Evolutionary conservation across 2,797 vertebrate genomes (phyloP), one percentile per base, ranked within the genome.

Genomic region (Silurus aristotelis): DNA sequence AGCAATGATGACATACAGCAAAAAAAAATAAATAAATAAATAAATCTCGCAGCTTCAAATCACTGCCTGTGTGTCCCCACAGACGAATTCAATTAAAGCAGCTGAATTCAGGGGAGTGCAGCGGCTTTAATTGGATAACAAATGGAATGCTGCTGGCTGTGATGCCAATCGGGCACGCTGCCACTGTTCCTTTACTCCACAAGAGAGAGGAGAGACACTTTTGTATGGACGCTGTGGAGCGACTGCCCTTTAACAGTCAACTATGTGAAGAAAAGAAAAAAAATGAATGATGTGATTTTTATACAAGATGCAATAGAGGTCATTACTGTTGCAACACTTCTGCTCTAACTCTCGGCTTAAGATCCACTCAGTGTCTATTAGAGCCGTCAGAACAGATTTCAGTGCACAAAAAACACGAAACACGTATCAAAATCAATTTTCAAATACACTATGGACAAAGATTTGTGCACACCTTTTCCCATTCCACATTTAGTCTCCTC

Each of bases 21-120:
- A 78, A 83, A 52, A 52, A 52, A 52, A 52, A 52, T 2, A 52
- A 52, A 52, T 3, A 52, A 52, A 10, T 7, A 52, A 52, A 79
- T 85, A 78, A 72, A 80, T 43, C 80, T 58, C 68, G n/a, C 15
- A 68, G 70, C 80, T 83, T 82, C 80, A 86, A 83, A 84, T 64
- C 12, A 27, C 58, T 55, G 78, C 66, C 84, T 79, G 86, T 66
- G 48, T 27, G 64, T 67, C 79, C 67, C 19, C 56, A 83, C 84
- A 83, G 82, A 84, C 85, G 43, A 56, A 83, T 88, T 86, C 88
- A 88, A 90, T 89, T 89, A 88, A 88, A 87, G 82, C 43, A 60
- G 60, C 71, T 58, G 83, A 87, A 78, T 90, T 89, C 87, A 68
- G 79, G 76, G 75, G 68, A 87, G 43, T 17, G 72, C 82, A 66